Conservation (phyloP, 2,113 vertebrate species). For the Chlamydotis undulata region DNA sequence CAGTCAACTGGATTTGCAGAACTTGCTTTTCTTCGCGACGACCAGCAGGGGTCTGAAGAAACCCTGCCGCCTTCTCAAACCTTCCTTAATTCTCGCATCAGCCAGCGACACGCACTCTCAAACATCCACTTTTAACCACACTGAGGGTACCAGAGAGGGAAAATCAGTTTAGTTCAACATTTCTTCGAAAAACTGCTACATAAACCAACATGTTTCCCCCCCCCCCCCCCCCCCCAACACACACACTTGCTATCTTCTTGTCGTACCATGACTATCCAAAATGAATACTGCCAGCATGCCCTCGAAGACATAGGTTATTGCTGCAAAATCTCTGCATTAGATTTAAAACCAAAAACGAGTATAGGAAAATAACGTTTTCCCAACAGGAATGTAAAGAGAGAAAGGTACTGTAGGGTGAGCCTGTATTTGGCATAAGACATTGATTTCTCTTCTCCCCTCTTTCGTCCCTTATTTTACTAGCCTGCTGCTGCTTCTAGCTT, state of each 20-base stretch:
- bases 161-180: background rate
- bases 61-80: background rate
- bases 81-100: background rate
- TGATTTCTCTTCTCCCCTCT: background rate
- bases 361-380: background rate
- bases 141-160: background rate
- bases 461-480: background rate
- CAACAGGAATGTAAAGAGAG: background rate
- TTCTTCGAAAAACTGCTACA: background rate
- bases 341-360: background rate
- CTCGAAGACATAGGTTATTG: background rate
- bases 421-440: background rate
- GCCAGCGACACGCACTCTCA: background rate
- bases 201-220: background rate
- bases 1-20: constrained; percentile 12
- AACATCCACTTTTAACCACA: background rate
- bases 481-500: background rate
- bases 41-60: constrained; percentile 15
- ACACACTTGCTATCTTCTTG: background rate
- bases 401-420: background rate
- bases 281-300: background rate
- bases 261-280: background rate
- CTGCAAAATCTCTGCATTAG: background rate
- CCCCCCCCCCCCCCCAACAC: fast-evolving
- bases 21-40: background rate